A percentile compares a stretch with the other conserved stretches of the same genome.
These are phyloP conservation scores for Gastracanthus pulcherrimus DNA, from an alignment of 2,888 invertebrate genomes.

Conservation along the genomic window DNA sequence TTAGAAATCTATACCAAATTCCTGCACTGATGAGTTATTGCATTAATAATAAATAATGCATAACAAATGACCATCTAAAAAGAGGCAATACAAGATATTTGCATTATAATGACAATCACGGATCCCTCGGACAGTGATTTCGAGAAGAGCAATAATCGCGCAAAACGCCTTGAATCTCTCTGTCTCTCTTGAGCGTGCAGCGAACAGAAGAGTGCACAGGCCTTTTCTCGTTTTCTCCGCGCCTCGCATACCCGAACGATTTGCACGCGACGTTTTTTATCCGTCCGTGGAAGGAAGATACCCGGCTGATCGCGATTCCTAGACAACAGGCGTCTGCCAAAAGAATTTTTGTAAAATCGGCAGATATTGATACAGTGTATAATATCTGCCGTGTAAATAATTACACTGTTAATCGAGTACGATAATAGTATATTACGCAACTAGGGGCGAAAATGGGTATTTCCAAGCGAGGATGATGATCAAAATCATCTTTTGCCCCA, in stretches of 20 bases:
- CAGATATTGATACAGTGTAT: neutral
- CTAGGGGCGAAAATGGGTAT: too few relatives aligned
- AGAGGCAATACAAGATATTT: too few relatives aligned
- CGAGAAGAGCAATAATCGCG: slow-evolving; percentile 42
- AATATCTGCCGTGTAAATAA: too few relatives aligned
- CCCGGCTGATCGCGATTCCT: slow-evolving; percentile 8
- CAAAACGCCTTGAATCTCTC: slow-evolving; percentile 4
- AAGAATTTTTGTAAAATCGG: slow-evolving; percentile 17
- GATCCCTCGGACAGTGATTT: slow-evolving; percentile 46
- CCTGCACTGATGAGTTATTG: too few relatives aligned
- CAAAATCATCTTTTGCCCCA: too few relatives aligned
- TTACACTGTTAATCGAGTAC: too few relatives aligned
- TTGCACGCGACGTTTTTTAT: slow-evolving; percentile 25
- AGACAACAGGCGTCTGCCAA: neutral
- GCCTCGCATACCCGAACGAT: slow-evolving; percentile 4
- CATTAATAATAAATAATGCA: too few relatives aligned
- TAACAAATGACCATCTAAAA: too few relatives aligned
- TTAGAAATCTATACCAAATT: too few relatives aligned
- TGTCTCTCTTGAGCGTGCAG: neutral
- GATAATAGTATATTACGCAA: too few relatives aligned
- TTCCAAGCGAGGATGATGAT: too few relatives aligned
- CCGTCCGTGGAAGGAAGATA: neutral
- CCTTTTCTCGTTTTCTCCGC: neutral
- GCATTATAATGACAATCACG: too few relatives aligned
- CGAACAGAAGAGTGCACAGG: neutral